These are phyloP conservation scores for Myiagra hebetior DNA, from an alignment of 2,113 vertebrate genomes.

Conservation along the genomic window DNA sequence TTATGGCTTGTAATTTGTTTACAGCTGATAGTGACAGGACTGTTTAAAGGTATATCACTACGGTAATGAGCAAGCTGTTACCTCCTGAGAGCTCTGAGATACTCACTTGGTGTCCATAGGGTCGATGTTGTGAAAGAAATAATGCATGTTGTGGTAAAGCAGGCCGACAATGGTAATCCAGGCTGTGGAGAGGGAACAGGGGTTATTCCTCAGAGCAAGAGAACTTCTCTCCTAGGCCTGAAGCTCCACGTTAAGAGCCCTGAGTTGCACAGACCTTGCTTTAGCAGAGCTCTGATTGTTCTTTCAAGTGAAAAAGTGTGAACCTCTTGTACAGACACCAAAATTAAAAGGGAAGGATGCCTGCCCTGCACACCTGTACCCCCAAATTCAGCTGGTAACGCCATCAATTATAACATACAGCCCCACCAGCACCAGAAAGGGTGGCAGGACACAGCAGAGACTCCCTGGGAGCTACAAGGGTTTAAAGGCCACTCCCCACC, in stretches of 20 bases:
- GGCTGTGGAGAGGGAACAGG: constrained; percentile 64
- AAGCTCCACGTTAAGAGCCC: constrained; percentile 13
- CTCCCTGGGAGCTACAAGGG: not conserved
- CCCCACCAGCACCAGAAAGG: not conserved
- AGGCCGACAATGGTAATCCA: constrained; percentile 91
- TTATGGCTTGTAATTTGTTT: not conserved
- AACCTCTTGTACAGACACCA: fast-evolving
- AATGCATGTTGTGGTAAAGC: constrained; percentile 89
- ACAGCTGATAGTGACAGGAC: not conserved
- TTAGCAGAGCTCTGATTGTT: constrained; percentile 10
- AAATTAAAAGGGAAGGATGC: not conserved
- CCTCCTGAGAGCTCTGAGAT: not conserved
- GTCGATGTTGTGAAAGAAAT: constrained; percentile 80
- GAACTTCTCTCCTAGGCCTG: not conserved
- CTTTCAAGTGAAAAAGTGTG: not conserved
- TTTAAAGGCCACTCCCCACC: not conserved
- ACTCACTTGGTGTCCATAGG: constrained; percentile 86
- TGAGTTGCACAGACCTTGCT: not conserved
- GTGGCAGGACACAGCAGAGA: fast-evolving
- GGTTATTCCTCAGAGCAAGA: not conserved
- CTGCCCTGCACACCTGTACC: not conserved
- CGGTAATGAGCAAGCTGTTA: not conserved
- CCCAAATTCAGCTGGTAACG: not conserved
- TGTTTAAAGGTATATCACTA: not conserved
- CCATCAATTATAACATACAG: not conserved